Evolutionary conservation across 1,140 invertebrate species (phyloP), one percentile per base, ranked within the genome.

Genomic region (Homarus americanus): DNA sequence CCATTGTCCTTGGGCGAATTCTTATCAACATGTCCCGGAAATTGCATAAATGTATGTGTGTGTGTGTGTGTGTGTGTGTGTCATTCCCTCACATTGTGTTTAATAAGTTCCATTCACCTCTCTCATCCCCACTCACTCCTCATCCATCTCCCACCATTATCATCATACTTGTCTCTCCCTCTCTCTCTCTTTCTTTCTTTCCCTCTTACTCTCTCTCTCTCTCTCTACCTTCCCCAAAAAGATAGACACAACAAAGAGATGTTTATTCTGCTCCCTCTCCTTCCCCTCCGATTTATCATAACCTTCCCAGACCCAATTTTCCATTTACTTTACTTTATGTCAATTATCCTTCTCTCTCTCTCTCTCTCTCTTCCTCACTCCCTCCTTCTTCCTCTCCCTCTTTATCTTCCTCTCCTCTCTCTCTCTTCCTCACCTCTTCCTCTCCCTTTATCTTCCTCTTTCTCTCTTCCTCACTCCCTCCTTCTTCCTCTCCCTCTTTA

Each of bases 201-300:
- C 78, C 44, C 78, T 80, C 78, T 80, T 24, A 44, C 78, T 80
- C 78, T 80, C 78, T 80, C 78, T 80, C 78, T 40, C 40, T 44
- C 78, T 80, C 36, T 80, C 78, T 80, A 38, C 44, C 78, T 80
- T 24, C n/a, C n/a, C n/a, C n/a, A n/a, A n/a, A n/a, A n/a, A n/a
- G n/a, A n/a, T n/a, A n/a, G n/a, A n/a, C n/a, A n/a, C n/a, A n/a
- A n/a, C n/a, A n/a, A n/a, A n/a, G n/a, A n/a, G n/a, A n/a, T n/a
- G n/a, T 34, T 69, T 34, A 5, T 69, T 40, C 24, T 69, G 5
- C 66, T 69, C 38, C 9, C 20, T 40, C 66, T 69, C 66, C 24
- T 69, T 34, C 24, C 24, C 66, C 5, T 69, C 66, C 24, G 7
- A n/a, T 69, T 24, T 5, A 28, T 69, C 34, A 12, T 12, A 17